Base-by-base conservation (phyloP, 2,113 vertebrate species). In the Elephas maximus region DNA sequence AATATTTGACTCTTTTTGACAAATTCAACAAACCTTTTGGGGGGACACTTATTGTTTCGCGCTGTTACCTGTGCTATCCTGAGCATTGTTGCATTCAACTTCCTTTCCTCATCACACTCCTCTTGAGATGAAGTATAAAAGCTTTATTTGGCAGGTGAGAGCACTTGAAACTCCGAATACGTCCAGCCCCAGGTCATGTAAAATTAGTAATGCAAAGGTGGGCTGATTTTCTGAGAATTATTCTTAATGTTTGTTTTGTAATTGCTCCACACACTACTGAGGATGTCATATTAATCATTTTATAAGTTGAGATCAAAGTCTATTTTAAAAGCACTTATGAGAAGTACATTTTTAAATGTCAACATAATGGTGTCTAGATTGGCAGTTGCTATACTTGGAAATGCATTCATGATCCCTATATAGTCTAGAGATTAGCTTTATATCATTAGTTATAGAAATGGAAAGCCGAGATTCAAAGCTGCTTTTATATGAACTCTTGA, bases 301-400 rank as follows among this genome's bases (percentile, higher is more conserved):
- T 69, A 48, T 45, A 90, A 33, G 3, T 51, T 45, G 60, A 9
- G 77, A 67, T 92, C 15, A 88, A 91, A 76, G 41, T 37, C 1
- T 41, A 74, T 53, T 77, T 96, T 78, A 8, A 90, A 96, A 74
- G 8, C 67, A 28, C 48, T 80, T 67, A 12, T 5, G 48, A 80
- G 11, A 93, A 84, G 45, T 78, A 71, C 33, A 26, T 91, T 96
- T 91, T 78, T 53, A 63, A 83, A 63, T 88, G 53, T 12, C 44
- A 93, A 26, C 21, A 51, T 60, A 41, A 60, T 71, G 57, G 0
- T 80, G 23, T 82, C 15, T 67, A 48, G 18, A 30, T 88, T 45
- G 30, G 69, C 3, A 57, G 2, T 74, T 74, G 74, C 28, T 84
- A 28, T 57, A 10, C 18, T 24, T 33, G 24, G 48, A 74, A 78